Evolutionary conservation across 1,140 invertebrate genomes (phyloP).

Genomic region (Lanistes nyassanus): DNA sequence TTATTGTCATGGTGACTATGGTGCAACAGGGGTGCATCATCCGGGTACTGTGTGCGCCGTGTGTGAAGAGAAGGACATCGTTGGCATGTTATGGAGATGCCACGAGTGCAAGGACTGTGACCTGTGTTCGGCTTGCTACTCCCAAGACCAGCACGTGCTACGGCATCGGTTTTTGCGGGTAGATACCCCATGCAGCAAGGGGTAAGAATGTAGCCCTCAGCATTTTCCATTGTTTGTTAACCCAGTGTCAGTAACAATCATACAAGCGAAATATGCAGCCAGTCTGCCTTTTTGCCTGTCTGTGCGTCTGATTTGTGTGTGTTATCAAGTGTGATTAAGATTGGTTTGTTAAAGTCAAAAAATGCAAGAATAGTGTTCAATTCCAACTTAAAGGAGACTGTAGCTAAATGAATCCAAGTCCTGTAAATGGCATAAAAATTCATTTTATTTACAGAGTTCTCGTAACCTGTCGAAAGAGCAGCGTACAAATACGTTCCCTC

Average conservation of each 20-base stretch:
- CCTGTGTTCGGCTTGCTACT: neutral
- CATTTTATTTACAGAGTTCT: conserved; percentile 7
- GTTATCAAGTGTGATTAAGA: no score
- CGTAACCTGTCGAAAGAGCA: conserved; percentile 4
- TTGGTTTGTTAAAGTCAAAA: no score
- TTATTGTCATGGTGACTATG: neutral
- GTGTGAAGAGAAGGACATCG: neutral
- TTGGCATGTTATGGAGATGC: neutral
- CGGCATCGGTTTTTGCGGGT: conserved; percentile 2
- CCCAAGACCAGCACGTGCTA: neutral
- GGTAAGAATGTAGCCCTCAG: no score
- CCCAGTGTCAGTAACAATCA: no score
- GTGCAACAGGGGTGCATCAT: neutral
- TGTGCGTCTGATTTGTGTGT: no score
- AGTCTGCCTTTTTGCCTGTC: no score
- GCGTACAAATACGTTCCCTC: conserved; percentile 1
- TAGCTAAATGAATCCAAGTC: no score
- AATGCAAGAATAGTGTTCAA: no score
- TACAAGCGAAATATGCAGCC: no score
- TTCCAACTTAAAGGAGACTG: no score
- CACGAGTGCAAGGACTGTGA: neutral
- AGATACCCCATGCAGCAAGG: neutral
- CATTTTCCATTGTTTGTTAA: no score
- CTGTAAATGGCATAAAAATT: no score
- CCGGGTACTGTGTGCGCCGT: neutral